Conservation (phyloP, 2,888 invertebrate genomes). For the Phorcus lineatus region DNA sequence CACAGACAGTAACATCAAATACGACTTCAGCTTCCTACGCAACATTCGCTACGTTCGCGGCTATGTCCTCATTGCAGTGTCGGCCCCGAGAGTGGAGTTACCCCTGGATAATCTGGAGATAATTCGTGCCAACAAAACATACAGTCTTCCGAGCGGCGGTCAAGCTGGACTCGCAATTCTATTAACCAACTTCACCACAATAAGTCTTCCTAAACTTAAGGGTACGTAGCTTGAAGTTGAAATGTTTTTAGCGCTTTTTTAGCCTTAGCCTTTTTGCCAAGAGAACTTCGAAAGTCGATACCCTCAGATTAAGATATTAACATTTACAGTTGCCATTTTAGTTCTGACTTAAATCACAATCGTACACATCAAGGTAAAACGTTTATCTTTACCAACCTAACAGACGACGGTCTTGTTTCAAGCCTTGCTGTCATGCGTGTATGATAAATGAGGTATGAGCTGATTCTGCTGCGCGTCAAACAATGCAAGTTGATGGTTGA, state of each 20-base stretch:
- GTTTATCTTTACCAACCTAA: too few species aligned
- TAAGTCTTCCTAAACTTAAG: neutral
- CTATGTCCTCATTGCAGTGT: neutral
- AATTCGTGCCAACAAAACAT: neutral
- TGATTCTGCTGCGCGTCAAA: neutral
- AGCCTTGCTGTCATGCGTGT: too few species aligned
- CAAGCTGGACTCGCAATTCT: neutral
- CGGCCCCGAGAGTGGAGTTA: neutral
- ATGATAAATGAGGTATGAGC: too few species aligned
- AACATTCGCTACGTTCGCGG: constrained; percentile 7
- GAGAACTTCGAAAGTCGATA: too few species aligned
- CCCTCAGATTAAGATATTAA: too few species aligned
- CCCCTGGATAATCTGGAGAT: neutral
- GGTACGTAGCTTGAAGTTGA: neutral
- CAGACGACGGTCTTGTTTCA: too few species aligned
- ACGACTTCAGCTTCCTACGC: constrained; percentile 4
- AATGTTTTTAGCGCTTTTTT: too few species aligned
- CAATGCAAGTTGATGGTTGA: neutral
- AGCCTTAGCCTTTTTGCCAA: too few species aligned
- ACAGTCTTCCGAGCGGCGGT: neutral
- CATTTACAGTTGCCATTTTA: too few species aligned
- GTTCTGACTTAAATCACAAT: too few species aligned
- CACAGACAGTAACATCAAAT: neutral
- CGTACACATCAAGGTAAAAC: too few species aligned
- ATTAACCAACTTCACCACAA: neutral